phyloP scores from a whole-genome alignment of 2,797 vertebrate species.

The Chiroxiphia lanceolata region DNA sequence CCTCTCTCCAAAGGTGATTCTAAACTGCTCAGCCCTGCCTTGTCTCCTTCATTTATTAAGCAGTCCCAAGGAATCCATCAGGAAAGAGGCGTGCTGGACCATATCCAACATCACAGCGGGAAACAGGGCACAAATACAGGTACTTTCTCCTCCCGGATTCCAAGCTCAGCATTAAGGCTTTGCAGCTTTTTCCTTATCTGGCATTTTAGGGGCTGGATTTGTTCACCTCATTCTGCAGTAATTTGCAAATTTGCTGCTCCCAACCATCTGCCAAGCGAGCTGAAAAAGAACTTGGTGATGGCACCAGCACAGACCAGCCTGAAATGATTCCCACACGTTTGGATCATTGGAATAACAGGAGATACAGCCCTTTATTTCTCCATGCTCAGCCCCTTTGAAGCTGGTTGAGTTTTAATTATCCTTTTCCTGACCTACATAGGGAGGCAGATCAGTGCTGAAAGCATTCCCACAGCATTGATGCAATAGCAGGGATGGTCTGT shows the following conservation, averaged over 20 bases:
- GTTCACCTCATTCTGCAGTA: neutral
- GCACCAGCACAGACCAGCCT: neutral
- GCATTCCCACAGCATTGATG: neutral
- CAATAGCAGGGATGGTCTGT: neutral
- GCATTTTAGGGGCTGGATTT: neutral
- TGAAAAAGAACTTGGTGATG: neutral
- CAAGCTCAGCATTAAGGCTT: neutral
- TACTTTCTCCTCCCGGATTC: slow-evolving; percentile 16
- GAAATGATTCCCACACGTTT: neutral
- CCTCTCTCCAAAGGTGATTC: slow-evolving; percentile 84
- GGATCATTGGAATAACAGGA: neutral
- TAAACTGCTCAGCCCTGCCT: slow-evolving; percentile 97
- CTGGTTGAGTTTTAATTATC: neutral
- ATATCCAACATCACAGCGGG: slow-evolving; percentile 99
- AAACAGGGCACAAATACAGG: slow-evolving; percentile 96
- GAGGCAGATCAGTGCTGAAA: neutral
- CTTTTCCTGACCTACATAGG: neutral
- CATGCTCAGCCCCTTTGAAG: neutral
- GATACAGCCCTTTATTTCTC: neutral
- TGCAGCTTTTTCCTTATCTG: neutral
- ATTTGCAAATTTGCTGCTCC: neutral
- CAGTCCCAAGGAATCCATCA: slow-evolving; percentile 96
- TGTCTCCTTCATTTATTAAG: slow-evolving; percentile 97
- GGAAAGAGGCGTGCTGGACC: slow-evolving; percentile 99
- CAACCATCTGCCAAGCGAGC: neutral